These are phyloP conservation scores for Podabrus alpinus DNA, from an alignment of 2,888 invertebrate genomes.

Conservation along the genomic window DNA sequence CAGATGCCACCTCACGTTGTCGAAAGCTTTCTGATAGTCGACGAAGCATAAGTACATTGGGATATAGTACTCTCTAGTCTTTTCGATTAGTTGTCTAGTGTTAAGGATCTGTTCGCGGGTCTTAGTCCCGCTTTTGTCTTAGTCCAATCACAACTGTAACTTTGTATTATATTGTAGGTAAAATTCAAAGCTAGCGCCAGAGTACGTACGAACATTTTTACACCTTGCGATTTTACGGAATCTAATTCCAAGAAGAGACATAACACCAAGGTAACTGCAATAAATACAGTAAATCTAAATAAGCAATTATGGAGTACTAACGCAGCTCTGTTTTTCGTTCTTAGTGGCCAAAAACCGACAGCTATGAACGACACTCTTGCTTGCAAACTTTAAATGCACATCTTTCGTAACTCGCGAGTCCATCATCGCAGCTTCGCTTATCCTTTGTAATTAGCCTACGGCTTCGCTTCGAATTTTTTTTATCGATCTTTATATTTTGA, in stretches of 20 bases:
- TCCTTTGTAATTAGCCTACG: no score
- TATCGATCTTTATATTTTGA: no score
- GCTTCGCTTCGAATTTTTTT: no score
- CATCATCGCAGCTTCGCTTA: no score
- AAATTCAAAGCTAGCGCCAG: not conserved
- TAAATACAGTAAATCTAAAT: not conserved
- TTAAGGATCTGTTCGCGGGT: no score
- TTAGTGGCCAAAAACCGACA: constrained; percentile 7
- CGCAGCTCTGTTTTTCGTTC: not conserved
- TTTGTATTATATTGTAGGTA: not conserved
- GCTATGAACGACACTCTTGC: not conserved
- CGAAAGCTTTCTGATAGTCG: no score
- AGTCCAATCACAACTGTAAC: not conserved
- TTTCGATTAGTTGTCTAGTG: no score
- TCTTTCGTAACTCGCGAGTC: no score
- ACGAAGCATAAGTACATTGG: no score
- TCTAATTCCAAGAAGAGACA: not conserved
- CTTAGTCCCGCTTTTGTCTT: no score
- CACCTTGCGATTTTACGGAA: not conserved
- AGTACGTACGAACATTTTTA: not conserved
- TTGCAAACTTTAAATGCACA: not conserved
- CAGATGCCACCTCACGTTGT: no score
- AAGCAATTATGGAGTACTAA: not conserved
- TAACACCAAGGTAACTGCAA: not conserved
- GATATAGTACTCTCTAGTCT: no score